Base-by-base conservation (phyloP, 2,113 vertebrate species). In the Syrrhaptes paradoxus region DNA sequence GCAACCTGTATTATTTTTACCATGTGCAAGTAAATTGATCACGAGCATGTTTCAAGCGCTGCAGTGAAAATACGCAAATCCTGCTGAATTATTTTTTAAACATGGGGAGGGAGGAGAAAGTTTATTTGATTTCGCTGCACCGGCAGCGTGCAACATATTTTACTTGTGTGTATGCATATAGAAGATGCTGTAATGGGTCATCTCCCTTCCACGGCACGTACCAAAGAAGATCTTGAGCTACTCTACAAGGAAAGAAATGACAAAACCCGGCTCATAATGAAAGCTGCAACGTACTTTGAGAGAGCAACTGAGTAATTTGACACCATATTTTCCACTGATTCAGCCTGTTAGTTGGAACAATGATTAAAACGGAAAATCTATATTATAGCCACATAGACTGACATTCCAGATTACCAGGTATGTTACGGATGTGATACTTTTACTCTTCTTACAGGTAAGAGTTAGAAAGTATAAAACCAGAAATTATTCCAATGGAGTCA, bases 321-420 rank as follows among this genome's bases (percentile, higher is more conserved):
- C 45, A 85, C 79, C 62, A 2, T 79, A 93, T 91, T 95, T 95
- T 97, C 89, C 93, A 97, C 66, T 77, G 76, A 93, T 96, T 94
- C 88, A 75, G 48, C n/a, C 61, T 83, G 59, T 76, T 70, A 87
- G 57, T 63, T 90, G 71, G 85, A 93, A 97, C 66, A 94, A 88
- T 87, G 71, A 96, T 91, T 93, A 90, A 95, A 96, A 91, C 68
- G 77, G 82, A 95, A 96, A 96, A 95, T 80, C 46, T 77, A 7
- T 48, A 83, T 62, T 87, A 71, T 34, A 81, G 84, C 28, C 31
- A 81, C 32, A 77, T 59, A 85, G 29, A 71, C 26, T 45, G 32
- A 93, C 74, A 90, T 74, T 91, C 75, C 81, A 85, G 71, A 83
- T 89, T 43, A 93, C 63, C 73, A 95, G 19, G 46, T 79, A 46